Base-by-base conservation (phyloP, 2,113 vertebrate genomes). In the Harpagus bidentatus region DNA sequence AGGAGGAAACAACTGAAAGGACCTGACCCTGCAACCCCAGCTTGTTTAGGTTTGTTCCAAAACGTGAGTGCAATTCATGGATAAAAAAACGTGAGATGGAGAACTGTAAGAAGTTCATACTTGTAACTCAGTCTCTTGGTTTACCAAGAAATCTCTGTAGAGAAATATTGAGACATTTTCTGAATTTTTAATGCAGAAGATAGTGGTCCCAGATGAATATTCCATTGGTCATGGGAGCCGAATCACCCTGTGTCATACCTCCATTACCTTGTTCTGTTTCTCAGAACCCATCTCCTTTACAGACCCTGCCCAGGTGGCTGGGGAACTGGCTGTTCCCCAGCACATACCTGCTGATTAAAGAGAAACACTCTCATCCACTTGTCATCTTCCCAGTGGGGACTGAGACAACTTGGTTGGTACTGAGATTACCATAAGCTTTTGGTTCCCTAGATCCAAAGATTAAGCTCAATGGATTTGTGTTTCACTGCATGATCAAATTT, bases 211-310 rank as follows among this genome's bases (percentile, higher is more conserved):
- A 31, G 40, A 34, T 28, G 29, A 66, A 52, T 7, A 10, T 73
- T 61, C 47, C 1, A 1, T 43, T 3, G 4, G 42, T 18, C 1
- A 2, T 40, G 22, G 58, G 42, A 78, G n/a, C 31, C 76, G 31
- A 86, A 77, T 45, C 1, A 0, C 25, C 22, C 66, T 1, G 1
- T 58, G 59, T 78, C 22, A 26, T 2, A 2, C 34, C 48, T 61
- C 66, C 21, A 18, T 28, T 25, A 82, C 26, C 11, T 38, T 45
- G 6, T 52, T 78, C 61, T 40, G 13, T 62, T 73, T 52, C 61
- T 73, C 61, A 74, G 42, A 43, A 11, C 7, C 29, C 1, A 1
- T 22, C 10, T 87, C 45, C 45, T 79, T 74, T 43, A 66, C 1
- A 2, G 19, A 59, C 15, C 29, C 31, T 48, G 26, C 20, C 25